Base-by-base conservation (phyloP, 2,888 invertebrate species). In the Parnassius apollo region DNA sequence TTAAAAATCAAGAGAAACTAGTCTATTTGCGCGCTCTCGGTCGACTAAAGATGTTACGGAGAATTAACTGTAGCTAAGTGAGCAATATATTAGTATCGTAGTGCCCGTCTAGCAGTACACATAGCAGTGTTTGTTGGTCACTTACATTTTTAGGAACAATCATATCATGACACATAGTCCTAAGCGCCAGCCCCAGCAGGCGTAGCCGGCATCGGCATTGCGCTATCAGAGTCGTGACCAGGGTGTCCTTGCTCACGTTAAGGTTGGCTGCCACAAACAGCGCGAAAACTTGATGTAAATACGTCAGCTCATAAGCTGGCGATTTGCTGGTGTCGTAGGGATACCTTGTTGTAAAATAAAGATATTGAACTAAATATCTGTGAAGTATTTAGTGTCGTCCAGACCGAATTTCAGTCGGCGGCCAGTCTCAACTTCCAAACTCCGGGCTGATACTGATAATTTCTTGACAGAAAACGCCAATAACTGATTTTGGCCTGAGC, bases 171-270 rank as follows among this genome's bases (percentile, higher is more conserved):
- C 78, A 75, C n/a, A 90, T 66, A 0, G 71, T 81, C 62, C 70
- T 77, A 50, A 93, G 72, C 0, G 85, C 71, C 48, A 86, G 69
- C 1, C 85, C 85, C 2, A 93, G 69, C n/a, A 93, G 79, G 35
- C 78, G 80, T 54, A 93, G 71, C 25, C 93, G 86, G 48, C 89
- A 92, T 7, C 85, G 77, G 67, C 88, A 87, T 74, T 92, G 90
- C 1, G 88, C 88, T 62, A 93, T 83, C 53, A 93, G 76, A 0
- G 88, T 77, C 1, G 88, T 83, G 50, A 88, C 86, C 63, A 92
- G 70, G 0, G 87, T 86, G 63, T 93, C 93, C 65, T 92, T 88
- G 65, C 84, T 83, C 1, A 93, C 85, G 74, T 93, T 93, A 61
- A 92, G 80, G 61, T 78, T 79, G 0, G 92, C 93, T 0, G 91